Evolutionary conservation across 2,888 invertebrate genomes (phyloP).

Genomic region (Eretmocerus hayati): DNA sequence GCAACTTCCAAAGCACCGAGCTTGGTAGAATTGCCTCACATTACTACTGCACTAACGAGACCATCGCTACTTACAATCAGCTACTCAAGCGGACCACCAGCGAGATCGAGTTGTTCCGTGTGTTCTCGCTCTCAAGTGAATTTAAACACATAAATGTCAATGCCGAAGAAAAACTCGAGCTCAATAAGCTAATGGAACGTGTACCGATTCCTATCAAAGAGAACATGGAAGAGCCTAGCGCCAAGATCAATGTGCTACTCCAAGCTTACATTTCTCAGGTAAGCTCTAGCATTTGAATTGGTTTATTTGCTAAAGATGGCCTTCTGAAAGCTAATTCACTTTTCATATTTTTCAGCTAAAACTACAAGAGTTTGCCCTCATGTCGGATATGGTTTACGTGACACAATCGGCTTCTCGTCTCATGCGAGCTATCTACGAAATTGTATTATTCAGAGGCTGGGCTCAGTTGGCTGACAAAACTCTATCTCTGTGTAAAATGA

Average conservation of each 20-base stretch:
- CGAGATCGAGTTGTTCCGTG: conserved; percentile 94
- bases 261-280: conserved; percentile 95
- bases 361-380: conserved; percentile 95
- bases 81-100: conserved; percentile 91
- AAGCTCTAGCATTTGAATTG: not conserved
- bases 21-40: conserved; percentile 96
- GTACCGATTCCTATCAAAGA: conserved; percentile 99
- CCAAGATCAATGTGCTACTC: conserved; percentile 90
- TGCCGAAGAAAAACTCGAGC: conserved; percentile 94
- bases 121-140: conserved; percentile 97
- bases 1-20: conserved; percentile 83
- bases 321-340: not conserved
- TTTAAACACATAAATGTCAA: conserved; percentile 88
- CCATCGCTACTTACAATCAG: conserved; percentile 95
- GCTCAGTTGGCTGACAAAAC: conserved; percentile 96
- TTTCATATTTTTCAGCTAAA: conserved; percentile 58
- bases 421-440: conserved; percentile 95
- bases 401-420: conserved; percentile 94
- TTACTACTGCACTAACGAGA: conserved; percentile 96
- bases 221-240: conserved; percentile 94
- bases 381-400: conserved; percentile 99
- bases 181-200: conserved; percentile 85
- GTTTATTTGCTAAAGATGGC: too few species aligned
- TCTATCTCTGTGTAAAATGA: conserved; percentile 95
- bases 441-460: conserved; percentile 88